Evolutionary conservation across 1,140 invertebrate genomes (phyloP), one percentile per base, ranked within the genome.

Genomic region (Drosophila nigromelanica): DNA sequence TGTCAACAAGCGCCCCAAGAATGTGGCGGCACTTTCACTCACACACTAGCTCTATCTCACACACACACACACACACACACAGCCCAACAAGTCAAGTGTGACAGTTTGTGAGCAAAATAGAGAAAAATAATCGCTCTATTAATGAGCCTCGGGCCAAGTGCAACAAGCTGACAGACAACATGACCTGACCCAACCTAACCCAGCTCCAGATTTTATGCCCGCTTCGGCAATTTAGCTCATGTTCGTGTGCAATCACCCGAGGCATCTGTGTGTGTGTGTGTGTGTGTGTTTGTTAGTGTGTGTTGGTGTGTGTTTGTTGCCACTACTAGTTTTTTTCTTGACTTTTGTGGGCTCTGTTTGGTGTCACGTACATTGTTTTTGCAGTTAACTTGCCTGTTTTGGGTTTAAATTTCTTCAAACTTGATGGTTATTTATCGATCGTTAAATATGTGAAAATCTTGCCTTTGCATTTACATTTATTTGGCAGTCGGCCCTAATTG

Each of bases 101-200:
- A 43, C 14, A 51, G 42, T 45, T 61, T 66, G 71, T 67, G 63
- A 61, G 64, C 30, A 54, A 71, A 54, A 70, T 54, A 58, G 21
- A 66, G 76, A 70, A 87, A 75, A 85, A 85, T 85, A 89, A 89
- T 89, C 86, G 85, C 72, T 73, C 74, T 73, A 90, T 90, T 90
- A 90, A 90, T 90, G 87, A 83, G 82, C 73, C 79, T 69, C 68
- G 70, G 87, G 87, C 87, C 87, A 90, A 90, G 87, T 90, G 87
- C 87, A 90, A 90, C 83, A 89, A 87, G 82, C 82, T 76, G 82
- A 76, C 83, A 89, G 82, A 69, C 83, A 82, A 82, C 79, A 87
- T 86, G 82, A 86, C 82, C 78, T 75, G 74, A 70, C 82, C 75
- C 76, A 76, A 76, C 21, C 67, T 56, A 62, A 61, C 76, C 63